phyloP scores from a whole-genome alignment of 2,888 invertebrate species.

The Drosophila siamana region DNA sequence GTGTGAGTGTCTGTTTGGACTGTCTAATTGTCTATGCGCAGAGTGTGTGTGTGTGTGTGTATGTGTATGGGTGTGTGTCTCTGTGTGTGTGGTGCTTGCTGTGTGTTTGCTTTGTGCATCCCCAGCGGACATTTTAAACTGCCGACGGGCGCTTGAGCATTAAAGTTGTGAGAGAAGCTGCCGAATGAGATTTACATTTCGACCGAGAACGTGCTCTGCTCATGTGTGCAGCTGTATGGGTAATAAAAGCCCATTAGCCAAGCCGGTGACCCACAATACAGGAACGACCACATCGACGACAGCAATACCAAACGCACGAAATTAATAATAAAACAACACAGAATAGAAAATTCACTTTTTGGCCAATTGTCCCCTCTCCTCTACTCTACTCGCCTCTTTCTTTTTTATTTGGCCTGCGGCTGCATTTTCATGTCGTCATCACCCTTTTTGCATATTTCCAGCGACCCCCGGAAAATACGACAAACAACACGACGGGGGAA shows the following conservation, averaged over 20 bases:
- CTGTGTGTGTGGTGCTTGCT: not conserved
- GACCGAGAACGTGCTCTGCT: slow-evolving; percentile 43
- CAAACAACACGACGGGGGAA: not conserved
- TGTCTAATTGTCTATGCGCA: slow-evolving; percentile 65
- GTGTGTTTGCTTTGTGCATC: slow-evolving; percentile 52
- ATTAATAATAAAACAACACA: slow-evolving; percentile 78
- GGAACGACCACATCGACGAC: slow-evolving; percentile 23
- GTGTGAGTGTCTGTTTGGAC: slow-evolving; percentile 36
- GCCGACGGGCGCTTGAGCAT: slow-evolving; percentile 53
- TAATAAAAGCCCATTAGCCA: slow-evolving; percentile 67
- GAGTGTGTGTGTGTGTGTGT: slow-evolving; percentile 3
- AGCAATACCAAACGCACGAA: slow-evolving; percentile 48
- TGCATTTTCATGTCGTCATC: slow-evolving; percentile 52
- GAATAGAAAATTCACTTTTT: slow-evolving; percentile 69
- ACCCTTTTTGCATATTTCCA: slow-evolving; percentile 43
- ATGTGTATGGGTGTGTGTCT: slow-evolving; percentile 1
- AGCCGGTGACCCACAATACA: slow-evolving; percentile 43
- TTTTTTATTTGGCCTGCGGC: slow-evolving; percentile 47
- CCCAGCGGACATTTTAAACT: slow-evolving; percentile 76
- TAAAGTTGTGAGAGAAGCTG: slow-evolving; percentile 60
- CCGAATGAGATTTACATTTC: slow-evolving; percentile 66
- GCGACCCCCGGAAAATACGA: slow-evolving; percentile 5
- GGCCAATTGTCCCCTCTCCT: slow-evolving; percentile 45
- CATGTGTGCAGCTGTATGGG: slow-evolving; percentile 17
- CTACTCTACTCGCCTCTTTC: not conserved